These are phyloP conservation scores for Gasteruption jaculator DNA, from an alignment of 2,888 invertebrate species.

Conservation along the genomic window DNA sequence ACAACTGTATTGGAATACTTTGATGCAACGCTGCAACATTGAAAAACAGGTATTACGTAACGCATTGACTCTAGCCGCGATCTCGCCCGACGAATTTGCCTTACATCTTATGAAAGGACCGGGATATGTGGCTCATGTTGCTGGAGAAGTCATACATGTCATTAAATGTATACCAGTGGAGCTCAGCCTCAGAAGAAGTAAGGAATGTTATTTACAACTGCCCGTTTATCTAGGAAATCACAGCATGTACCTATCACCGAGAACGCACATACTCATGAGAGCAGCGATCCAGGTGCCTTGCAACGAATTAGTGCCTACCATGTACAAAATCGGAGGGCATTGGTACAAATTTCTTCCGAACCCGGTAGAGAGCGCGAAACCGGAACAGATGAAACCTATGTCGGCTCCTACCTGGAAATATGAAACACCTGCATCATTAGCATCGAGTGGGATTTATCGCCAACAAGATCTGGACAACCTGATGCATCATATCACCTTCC, in stretches of 20 bases:
- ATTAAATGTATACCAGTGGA: too few species aligned
- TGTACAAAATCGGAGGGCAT: slow-evolving; percentile 19
- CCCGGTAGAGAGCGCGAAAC: background rate
- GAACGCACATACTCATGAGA: slow-evolving; percentile 20
- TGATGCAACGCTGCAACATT: slow-evolving; percentile 22
- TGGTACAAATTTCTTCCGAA: slow-evolving; percentile 15
- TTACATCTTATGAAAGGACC: too few species aligned
- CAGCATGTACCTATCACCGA: slow-evolving; percentile 20
- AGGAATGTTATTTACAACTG: too few species aligned
- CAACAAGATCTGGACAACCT: slow-evolving; percentile 1
- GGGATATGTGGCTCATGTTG: too few species aligned
- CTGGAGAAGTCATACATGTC: too few species aligned
- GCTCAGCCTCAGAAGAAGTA: too few species aligned
- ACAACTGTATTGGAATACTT: slow-evolving; percentile 17
- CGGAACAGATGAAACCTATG: slow-evolving; percentile 4
- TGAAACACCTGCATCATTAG: slow-evolving; percentile 1
- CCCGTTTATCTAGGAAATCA: slow-evolving; percentile 22
- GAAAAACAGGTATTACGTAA: slow-evolving; percentile 25
- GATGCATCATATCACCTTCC: slow-evolving; percentile 3
- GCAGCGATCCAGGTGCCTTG: slow-evolving; percentile 22
- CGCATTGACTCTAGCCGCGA: slow-evolving; percentile 20
- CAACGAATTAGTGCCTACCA: slow-evolving; percentile 18
- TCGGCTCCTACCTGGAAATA: slow-evolving; percentile 9
- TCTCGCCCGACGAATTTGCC: slow-evolving; percentile 24
- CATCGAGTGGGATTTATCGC: slow-evolving; percentile 7